Base-by-base conservation (phyloP, 2,797 vertebrate genomes). In the Nasua narica region DNA sequence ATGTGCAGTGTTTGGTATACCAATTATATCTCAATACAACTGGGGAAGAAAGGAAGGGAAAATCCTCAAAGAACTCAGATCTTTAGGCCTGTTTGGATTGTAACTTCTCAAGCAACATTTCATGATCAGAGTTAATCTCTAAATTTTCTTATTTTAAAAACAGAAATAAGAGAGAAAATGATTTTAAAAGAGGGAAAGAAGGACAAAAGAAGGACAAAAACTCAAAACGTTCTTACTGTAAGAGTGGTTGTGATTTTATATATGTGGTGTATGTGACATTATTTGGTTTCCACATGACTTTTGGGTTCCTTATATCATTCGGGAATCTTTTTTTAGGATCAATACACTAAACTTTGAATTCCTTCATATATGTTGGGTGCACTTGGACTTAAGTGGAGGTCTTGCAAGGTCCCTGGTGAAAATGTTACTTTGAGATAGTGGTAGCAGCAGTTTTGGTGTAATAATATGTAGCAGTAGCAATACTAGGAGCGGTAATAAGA, bases 251-350 rank as follows among this genome's bases (percentile, higher is more conserved):
- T 58, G 9, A 77, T 69, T 85, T 48, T 74, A 58, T 90, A 37
- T 76, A 8, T 21, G 16, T 43, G 25, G n/a, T 50, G 4, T 46
- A 46, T 84, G 19, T 16, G 87, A 37, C 8, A 13, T 77, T 86
- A 48, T 43, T 18, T 74, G 12, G 1, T 69, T 90, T 90, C 50
- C 62, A 79, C 0, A 6, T 82, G 29, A 19, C 40, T 78, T 92
- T 84, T 54, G 14, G 1, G 88, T 48, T 84, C 14, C 43, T 76
- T 65, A 27, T 69, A 29, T 15, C 27, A 88, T 78, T 96, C 77
- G n/a, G n/a, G 76, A 69, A 50, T 91, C 88, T 60, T 91, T 87
- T 87, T 94, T 89, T 81, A 62, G 35, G 58, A 56, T 88, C 18
- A 52, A 65, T 40, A 77, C n/a, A 4, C 16, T 37, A 25, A 62